Percentiles rank a stretch among this genome's conserved stretches.
phyloP scores from a whole-genome alignment of 92 coral and sea anemone species.

The Zoanthus gigantus region DNA sequence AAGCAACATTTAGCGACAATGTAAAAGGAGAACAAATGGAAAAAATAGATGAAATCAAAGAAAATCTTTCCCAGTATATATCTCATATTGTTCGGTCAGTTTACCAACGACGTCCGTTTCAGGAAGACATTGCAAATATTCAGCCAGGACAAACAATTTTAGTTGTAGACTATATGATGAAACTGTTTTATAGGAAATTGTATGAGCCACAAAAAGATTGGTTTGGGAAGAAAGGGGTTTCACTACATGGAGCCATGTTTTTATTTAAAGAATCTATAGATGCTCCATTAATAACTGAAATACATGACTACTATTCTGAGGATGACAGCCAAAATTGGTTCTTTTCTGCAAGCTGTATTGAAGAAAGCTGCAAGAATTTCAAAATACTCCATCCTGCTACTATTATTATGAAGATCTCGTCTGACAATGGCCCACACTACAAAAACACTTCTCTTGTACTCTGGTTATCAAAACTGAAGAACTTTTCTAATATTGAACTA shows the following conservation, averaged over 20 bases:
- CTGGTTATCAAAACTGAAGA: conserved; percentile 32
- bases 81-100: conserved; percentile 38
- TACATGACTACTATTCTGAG: conserved; percentile 27
- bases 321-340: conserved; percentile 34
- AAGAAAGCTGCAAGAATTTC: conserved; percentile 50
- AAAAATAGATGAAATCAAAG: not conserved
- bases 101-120: conserved; percentile 27
- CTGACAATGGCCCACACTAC: conserved; percentile 76
- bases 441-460: conserved; percentile 62
- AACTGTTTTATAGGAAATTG: conserved; percentile 8
- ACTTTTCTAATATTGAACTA: conserved; percentile 33
- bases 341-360: conserved; percentile 61
- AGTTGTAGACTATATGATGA: conserved; percentile 43
- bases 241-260: conserved; percentile 19
- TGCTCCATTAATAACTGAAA: conserved; percentile 22
- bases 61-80: conserved; percentile 15
- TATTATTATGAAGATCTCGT: conserved; percentile 42
- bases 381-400: conserved; percentile 37
- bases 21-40: conserved; percentile 9
- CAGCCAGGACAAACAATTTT: conserved; percentile 29
- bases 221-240: conserved; percentile 40
- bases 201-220: conserved; percentile 30
- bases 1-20: conserved; percentile 9
- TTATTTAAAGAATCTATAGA: conserved; percentile 10
- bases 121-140: conserved; percentile 11